Percentiles rank a stretch among this genome's conserved stretches.
phyloP scores from a whole-genome alignment of 2,888 invertebrate genomes.

The Baccha elongata region DNA sequence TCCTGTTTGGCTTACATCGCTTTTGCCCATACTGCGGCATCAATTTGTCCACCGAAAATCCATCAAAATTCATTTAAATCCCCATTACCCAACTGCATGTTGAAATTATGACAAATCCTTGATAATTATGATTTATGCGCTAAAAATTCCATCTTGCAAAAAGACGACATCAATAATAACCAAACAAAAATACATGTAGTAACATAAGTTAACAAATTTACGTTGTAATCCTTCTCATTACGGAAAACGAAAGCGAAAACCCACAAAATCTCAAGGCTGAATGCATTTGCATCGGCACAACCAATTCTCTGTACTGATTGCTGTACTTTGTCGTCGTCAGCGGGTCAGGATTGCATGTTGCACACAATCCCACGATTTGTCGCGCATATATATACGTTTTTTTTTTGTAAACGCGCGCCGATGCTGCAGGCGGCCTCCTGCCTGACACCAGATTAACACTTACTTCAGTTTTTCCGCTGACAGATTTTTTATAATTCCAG shows the following conservation, averaged over 20 bases:
- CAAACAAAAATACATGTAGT: neutral
- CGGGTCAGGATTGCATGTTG: constrained; percentile 64
- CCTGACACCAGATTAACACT: constrained; percentile 67
- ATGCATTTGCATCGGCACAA: constrained; percentile 17
- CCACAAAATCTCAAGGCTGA: constrained; percentile 49
- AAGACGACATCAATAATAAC: neutral
- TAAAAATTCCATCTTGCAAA: constrained; percentile 21
- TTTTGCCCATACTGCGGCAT: too few relatives aligned
- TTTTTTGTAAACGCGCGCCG: constrained; percentile 21
- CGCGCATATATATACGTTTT: constrained; percentile 37
- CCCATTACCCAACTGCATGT: constrained; percentile 18
- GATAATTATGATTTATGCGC: constrained; percentile 21
- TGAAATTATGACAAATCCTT: constrained; percentile 32
- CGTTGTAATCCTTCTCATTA: constrained; percentile 58
- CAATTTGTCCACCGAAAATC: constrained; percentile 1
- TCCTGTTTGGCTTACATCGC: too few relatives aligned
- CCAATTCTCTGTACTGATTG: constrained; percentile 46
- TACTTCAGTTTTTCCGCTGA: constrained; percentile 50
- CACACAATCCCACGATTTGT: constrained; percentile 58
- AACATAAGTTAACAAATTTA: constrained; percentile 41
- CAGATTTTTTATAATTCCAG: constrained; percentile 51
- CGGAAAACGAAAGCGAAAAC: constrained; percentile 54
- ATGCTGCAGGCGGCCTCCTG: constrained; percentile 17
- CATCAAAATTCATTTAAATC: constrained; percentile 19
- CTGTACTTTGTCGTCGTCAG: constrained; percentile 10